phyloP scores from a whole-genome alignment of 2,113 vertebrate genomes.

The Barnardius zonarius region DNA sequence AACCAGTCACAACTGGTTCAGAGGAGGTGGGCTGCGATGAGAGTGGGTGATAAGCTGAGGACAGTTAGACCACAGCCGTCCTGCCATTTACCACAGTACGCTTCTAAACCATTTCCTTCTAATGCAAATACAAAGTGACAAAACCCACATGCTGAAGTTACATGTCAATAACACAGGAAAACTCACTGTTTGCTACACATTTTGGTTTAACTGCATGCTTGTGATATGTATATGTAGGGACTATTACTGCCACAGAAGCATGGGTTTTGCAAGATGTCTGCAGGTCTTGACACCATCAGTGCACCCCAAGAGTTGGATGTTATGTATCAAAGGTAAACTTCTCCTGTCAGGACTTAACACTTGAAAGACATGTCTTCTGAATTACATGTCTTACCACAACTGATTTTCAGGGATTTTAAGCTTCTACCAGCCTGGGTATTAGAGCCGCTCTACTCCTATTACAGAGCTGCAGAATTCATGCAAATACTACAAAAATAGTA shows the following conservation, averaged over 20 bases:
- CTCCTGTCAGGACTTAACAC: neutral
- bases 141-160: neutral
- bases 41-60: neutral
- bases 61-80: conserved; percentile 71
- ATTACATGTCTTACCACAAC: neutral
- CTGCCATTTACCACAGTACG: neutral
- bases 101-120: conserved; percentile 23
- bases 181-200: accelerated
- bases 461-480: neutral
- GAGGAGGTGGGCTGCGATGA: neutral
- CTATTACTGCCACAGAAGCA: neutral
- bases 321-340: neutral
- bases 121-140: neutral
- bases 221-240: accelerated
- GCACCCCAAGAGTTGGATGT: neutral
- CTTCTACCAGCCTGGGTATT: neutral
- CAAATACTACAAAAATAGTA: neutral
- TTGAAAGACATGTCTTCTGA: neutral
- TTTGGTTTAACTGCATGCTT: neutral
- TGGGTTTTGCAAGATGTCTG: neutral
- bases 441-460: neutral
- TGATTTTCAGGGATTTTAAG: neutral
- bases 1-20: conserved; percentile 18
- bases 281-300: neutral
- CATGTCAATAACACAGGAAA: neutral